These are phyloP conservation scores for Amphiprion ocellaris DNA, from an alignment of 2,113 vertebrate genomes.

Conservation along the genomic window DNA sequence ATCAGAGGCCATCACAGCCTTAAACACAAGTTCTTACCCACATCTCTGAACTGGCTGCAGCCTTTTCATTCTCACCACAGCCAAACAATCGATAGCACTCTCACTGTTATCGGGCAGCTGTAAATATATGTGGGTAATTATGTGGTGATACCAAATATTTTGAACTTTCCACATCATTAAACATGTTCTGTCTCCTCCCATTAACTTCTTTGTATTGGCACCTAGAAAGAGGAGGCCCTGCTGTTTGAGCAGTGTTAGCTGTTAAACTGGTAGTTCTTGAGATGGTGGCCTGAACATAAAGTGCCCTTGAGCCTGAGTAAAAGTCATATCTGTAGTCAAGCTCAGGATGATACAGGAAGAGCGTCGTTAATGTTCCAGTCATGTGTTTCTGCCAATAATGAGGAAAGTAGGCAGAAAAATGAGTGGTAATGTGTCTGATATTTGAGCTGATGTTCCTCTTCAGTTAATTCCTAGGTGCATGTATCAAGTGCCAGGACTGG, in stretches of 20 bases:
- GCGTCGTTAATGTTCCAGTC: too few species aligned
- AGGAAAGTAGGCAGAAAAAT: neutral
- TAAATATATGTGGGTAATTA: slow-evolving; percentile 52
- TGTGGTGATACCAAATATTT: slow-evolving; percentile 48
- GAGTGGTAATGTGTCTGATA: neutral
- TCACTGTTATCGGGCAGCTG: slow-evolving; percentile 25
- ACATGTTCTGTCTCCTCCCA: slow-evolving; percentile 41
- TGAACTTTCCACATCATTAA: slow-evolving; percentile 42
- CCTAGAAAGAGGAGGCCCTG: slow-evolving; percentile 26
- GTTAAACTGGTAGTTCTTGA: neutral
- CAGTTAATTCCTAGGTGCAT: too few species aligned
- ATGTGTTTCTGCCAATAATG: neutral
- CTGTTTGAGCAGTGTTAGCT: slow-evolving; percentile 18
- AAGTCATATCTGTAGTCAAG: too few species aligned
- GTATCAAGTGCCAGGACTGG: too few species aligned
- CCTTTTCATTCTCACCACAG: slow-evolving; percentile 18
- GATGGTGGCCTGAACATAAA: too few species aligned
- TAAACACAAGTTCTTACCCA: slow-evolving; percentile 16
- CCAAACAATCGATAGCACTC: slow-evolving; percentile 47
- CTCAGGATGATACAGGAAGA: too few species aligned
- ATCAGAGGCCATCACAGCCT: slow-evolving; percentile 24
- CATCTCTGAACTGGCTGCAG: slow-evolving; percentile 15
- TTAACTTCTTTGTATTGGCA: slow-evolving; percentile 44
- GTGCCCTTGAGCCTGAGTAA: neutral
- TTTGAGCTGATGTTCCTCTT: too few species aligned